A percentile compares a stretch with the other conserved stretches of the same genome.
phyloP scores from a whole-genome alignment of 2,888 invertebrate species.

The Deroplatys truncata region DNA sequence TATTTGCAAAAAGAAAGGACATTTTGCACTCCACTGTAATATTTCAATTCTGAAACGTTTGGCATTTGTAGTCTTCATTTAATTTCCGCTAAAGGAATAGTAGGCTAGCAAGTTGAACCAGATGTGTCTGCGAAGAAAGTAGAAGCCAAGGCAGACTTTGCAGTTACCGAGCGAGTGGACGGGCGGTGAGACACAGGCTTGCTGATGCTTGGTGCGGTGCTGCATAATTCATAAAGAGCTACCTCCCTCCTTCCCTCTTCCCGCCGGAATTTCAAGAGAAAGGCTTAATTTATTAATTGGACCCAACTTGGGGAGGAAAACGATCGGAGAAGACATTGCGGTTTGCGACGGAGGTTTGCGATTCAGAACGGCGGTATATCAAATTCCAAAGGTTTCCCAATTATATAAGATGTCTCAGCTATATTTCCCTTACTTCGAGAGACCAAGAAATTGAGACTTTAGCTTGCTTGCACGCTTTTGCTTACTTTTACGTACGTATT shows the following conservation, averaged over 20 bases:
- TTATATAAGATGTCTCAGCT: not conserved
- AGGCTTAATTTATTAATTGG: constrained; percentile 30
- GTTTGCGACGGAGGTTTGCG: not conserved
- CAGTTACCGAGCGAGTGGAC: not conserved
- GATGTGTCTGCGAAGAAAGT: not conserved
- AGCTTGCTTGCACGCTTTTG: too few species aligned
- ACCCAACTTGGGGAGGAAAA: constrained; percentile 23
- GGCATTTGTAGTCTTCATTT: not conserved
- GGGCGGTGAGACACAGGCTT: not conserved
- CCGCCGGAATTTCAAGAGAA: constrained; percentile 22
- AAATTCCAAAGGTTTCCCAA: not conserved
- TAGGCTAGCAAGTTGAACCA: not conserved
- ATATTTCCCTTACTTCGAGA: not conserved
- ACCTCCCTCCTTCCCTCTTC: not conserved
- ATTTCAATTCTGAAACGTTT: too few species aligned
- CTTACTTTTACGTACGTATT: too few species aligned
- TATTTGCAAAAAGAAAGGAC: too few species aligned
- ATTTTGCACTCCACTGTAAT: too few species aligned
- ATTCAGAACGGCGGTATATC: not conserved
- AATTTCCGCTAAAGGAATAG: not conserved
- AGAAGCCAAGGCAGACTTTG: not conserved
- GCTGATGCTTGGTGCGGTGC: not conserved
- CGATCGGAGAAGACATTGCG: not conserved
- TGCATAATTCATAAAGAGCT: constrained; percentile 24
- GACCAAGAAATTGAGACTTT: too few species aligned